These are phyloP conservation scores for Tetragnatha montana DNA, from an alignment of 2,888 invertebrate species.

Conservation along the genomic window DNA sequence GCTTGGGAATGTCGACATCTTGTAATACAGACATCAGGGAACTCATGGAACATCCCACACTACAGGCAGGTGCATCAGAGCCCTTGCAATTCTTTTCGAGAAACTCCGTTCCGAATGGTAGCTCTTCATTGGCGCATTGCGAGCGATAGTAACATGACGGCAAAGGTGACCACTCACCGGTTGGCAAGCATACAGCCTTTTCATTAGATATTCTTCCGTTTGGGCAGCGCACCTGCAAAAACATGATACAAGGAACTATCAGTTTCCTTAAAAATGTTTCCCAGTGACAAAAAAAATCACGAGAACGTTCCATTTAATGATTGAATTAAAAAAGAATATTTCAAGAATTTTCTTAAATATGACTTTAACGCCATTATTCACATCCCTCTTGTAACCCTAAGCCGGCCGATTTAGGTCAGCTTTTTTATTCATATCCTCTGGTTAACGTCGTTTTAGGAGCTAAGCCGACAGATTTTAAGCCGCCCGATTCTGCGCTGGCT, in stretches of 20 bases:
- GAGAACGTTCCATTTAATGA: no score
- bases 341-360: no score
- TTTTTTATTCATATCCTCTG: no score
- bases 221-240: constrained; percentile 44
- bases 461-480: no score
- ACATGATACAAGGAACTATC: background rate
- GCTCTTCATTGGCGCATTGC: background rate
- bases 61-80: constrained; percentile 1
- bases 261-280: no score
- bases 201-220: constrained; percentile 14
- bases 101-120: background rate
- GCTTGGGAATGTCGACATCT: background rate
- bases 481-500: no score
- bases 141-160: constrained; percentile 25
- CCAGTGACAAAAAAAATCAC: no score
- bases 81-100: background rate
- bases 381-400: no score
- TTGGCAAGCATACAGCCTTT: constrained; percentile 10
- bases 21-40: background rate
- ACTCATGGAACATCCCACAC: constrained; percentile 21
- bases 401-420: no score
- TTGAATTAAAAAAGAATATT: no score
- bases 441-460: no score
- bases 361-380: no score
- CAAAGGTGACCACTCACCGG: constrained; percentile 21